phyloP scores from a whole-genome alignment of 2,888 invertebrate species.

The Agonopterix heracliana region DNA sequence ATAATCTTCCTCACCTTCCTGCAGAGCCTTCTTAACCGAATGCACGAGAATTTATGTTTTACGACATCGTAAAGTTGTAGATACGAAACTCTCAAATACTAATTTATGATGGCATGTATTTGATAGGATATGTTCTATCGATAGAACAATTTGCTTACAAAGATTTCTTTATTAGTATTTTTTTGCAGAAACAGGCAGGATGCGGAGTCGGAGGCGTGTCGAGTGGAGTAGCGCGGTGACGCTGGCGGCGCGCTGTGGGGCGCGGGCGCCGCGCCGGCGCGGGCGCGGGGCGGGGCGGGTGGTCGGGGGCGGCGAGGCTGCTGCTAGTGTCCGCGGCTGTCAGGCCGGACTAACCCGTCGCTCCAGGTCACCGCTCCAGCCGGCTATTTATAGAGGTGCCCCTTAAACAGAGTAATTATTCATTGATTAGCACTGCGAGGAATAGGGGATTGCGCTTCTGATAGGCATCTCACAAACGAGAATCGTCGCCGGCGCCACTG shows the following conservation, averaged over 20 bases:
- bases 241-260: slow-evolving; percentile 13
- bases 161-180: slow-evolving; percentile 54
- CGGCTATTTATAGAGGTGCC: slow-evolving; percentile 75
- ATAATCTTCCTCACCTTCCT: slow-evolving; percentile 47
- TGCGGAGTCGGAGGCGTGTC: slow-evolving; percentile 63
- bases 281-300: slow-evolving; percentile 19
- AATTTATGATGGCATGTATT: not conserved
- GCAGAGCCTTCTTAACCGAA: slow-evolving; percentile 11
- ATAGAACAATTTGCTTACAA: slow-evolving; percentile 42
- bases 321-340: slow-evolving; percentile 67
- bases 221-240: slow-evolving; percentile 49
- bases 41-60: not conserved
- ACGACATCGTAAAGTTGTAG: not conserved
- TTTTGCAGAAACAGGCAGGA: slow-evolving; percentile 64
- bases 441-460: slow-evolving; percentile 75
- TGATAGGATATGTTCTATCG: not conserved
- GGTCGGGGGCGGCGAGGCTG: slow-evolving; percentile 32
- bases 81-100: not conserved
- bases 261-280: slow-evolving; percentile 16
- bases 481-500: slow-evolving; percentile 65
- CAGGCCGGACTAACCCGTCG: slow-evolving; percentile 75
- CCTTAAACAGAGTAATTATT: slow-evolving; percentile 77
- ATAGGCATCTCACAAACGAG: slow-evolving; percentile 73
- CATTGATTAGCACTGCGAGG: slow-evolving; percentile 76
- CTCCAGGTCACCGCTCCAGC: slow-evolving; percentile 76